phyloP scores from a whole-genome alignment of 2,888 invertebrate genomes.

The Antheraea yamamai region DNA sequence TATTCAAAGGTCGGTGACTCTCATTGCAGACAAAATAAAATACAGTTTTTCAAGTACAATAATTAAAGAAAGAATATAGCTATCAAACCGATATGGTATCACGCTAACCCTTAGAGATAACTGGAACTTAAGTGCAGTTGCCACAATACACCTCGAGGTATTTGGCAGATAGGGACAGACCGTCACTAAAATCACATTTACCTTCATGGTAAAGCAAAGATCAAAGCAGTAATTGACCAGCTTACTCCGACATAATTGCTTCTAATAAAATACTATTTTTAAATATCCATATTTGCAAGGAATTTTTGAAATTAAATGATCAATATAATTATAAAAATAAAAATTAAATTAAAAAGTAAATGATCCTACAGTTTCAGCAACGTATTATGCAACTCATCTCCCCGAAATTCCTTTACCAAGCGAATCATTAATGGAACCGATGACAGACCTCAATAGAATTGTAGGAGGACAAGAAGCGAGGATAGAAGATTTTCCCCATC shows the following conservation, averaged over 20 bases:
- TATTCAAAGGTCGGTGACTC: not conserved
- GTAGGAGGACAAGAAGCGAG: constrained; percentile 12
- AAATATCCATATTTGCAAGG: not conserved
- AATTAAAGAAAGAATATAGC: not conserved
- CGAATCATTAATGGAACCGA: not conserved
- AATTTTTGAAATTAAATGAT: not conserved
- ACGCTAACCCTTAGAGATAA: too few species aligned
- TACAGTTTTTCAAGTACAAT: not conserved
- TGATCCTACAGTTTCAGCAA: not conserved
- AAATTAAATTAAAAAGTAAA: too few species aligned
- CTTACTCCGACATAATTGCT: too few species aligned
- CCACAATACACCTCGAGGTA: too few species aligned
- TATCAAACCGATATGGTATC: not conserved
- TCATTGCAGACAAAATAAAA: not conserved
- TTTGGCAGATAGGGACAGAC: too few species aligned
- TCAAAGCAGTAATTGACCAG: too few species aligned
- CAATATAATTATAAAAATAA: too few species aligned
- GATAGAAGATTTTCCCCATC: constrained; percentile 4
- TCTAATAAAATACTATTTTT: not conserved
- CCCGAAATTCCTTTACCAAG: not conserved
- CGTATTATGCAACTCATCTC: not conserved
- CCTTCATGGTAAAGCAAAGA: too few species aligned
- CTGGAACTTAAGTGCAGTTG: too few species aligned
- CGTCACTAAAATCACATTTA: too few species aligned
- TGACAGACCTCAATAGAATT: constrained; percentile 10